A percentile compares a stretch with the other conserved stretches of the same genome.
phyloP scores from a whole-genome alignment of 2,113 vertebrate species.

The Tachysurus vachellii region DNA sequence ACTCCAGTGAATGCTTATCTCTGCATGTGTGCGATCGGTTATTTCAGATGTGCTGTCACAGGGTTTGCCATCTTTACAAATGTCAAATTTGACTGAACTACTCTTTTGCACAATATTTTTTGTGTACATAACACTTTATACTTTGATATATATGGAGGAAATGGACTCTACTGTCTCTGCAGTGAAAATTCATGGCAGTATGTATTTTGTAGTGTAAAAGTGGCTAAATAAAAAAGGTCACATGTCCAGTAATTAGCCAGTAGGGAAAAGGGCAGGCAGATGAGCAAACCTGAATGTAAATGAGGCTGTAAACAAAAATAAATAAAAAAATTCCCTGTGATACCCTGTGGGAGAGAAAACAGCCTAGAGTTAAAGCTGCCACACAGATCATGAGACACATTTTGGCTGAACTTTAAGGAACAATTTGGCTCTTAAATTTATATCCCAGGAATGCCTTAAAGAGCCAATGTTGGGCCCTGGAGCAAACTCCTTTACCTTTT shows the following conservation, averaged over 20 bases:
- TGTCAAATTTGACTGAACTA: conserved; percentile 37
- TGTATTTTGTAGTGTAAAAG: conserved; percentile 6
- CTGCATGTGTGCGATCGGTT: conserved; percentile 7
- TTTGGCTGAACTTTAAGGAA: neutral
- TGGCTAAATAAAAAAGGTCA: conserved; percentile 47
- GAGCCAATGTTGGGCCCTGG: neutral
- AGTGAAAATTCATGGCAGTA: neutral
- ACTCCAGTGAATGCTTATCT: neutral
- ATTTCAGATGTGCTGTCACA: conserved; percentile 23
- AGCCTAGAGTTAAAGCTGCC: neutral
- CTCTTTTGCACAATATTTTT: conserved; percentile 31
- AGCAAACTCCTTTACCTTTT: neutral
- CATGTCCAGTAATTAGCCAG: conserved; percentile 40
- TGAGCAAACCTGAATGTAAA: conserved; percentile 35
- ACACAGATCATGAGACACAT: neutral
- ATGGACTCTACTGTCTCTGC: neutral
- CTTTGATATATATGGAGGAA: neutral
- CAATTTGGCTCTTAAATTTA: neutral
- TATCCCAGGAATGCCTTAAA: too few relatives aligned
- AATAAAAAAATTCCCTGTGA: neutral
- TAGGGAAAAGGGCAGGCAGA: conserved; percentile 14
- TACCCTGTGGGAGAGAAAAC: neutral
- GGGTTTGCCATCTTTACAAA: conserved; percentile 38
- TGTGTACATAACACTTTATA: conserved; percentile 27
- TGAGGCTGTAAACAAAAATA: conserved; percentile 19